Base-by-base conservation (phyloP, 37 sponge, comb jelly and placozoan species). In the Haliclona indistincta region DNA sequence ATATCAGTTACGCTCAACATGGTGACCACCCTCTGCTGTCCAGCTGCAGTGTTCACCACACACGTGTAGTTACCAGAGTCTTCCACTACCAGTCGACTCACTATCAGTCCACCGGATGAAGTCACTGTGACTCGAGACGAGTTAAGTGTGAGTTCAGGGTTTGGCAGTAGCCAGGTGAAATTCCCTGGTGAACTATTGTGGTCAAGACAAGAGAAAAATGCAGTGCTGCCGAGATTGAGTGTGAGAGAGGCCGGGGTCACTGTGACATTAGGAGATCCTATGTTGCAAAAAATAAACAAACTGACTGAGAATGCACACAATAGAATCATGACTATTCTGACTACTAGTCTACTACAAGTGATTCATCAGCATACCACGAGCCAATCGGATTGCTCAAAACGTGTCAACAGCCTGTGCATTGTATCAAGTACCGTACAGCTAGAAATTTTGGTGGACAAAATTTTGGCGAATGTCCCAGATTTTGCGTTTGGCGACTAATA, bases 41-140 rank as follows among this genome's bases (percentile, higher is more conserved):
- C 64, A 2, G 44, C 38, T 3, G 0, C 3, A 0, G 61, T 56
- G 7, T 47, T 40, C 10, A 80, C 49, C 54, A 42, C 39, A 45
- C 81, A 80, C 1, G 72, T 70, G 54, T 80, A 80, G 45, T 71
- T 71, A 45, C 81, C 81, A 47, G 81, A 70, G 38, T 80, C 64
- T 30, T 37, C 51, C 10, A 47, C 15, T 17, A 15, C 10, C 15
- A 47, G 51, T 17, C 51, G 13, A 17, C 51, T 47, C 15, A 47
- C 15, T 47, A 47, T 47, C 13, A 47, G 51, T 17, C 15, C 51
- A 17, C 51, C 51, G 15, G 51, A 17, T 47, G 51, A 15, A 17
- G 13, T 10, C 15, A 47, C 51, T 47, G 51, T 47, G 13, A 47
- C 51, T 47, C 15, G 10, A 15, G 51, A 47, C 10, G 51, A 17